Evolutionary conservation across 1,140 invertebrate species (phyloP).

Genomic region (Papilio machaon): DNA sequence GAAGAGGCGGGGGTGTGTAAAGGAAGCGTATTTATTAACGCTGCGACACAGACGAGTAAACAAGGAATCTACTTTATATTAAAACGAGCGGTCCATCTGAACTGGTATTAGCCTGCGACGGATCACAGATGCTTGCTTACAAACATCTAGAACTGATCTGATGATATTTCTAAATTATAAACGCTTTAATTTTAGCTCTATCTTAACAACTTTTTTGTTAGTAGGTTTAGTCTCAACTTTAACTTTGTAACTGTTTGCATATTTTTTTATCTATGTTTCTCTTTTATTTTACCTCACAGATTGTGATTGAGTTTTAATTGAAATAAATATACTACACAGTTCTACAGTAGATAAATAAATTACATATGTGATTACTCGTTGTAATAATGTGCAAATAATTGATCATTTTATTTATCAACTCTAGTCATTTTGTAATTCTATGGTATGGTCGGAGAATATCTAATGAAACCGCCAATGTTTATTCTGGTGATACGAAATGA

Average conservation of each 20-base stretch:
- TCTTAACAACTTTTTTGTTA: neutral
- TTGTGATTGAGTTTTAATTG: too few relatives aligned
- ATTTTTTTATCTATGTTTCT: too few relatives aligned
- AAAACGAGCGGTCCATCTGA: constrained; percentile 67
- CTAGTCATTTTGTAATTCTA: constrained; percentile 47
- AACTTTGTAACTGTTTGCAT: too few relatives aligned
- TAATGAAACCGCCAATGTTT: constrained; percentile 72
- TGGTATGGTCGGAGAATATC: constrained; percentile 61
- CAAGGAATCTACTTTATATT: constrained; percentile 71
- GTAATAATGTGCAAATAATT: too few relatives aligned
- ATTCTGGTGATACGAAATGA: constrained; percentile 72
- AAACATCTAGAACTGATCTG: constrained; percentile 45
- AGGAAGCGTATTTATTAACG: constrained; percentile 71
- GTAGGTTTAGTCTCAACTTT: neutral
- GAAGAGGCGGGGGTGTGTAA: constrained; percentile 53
- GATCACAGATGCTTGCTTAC: constrained; percentile 41
- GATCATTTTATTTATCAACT: neutral
- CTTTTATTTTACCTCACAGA: too few relatives aligned
- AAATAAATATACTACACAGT: too few relatives aligned
- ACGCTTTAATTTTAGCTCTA: neutral
- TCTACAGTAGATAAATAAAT: too few relatives aligned
- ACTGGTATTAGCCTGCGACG: constrained; percentile 57
- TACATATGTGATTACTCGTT: too few relatives aligned
- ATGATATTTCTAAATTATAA: neutral
- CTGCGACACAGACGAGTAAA: constrained; percentile 67